A percentile compares a stretch with the other conserved stretches of the same genome.
Conservation (phyloP, 2,113 vertebrate genomes). For the human (Homo sapiens) region GRCh38 chr1:226158001-226158500, state of each 20-base stretch:
- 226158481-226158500: neutral
- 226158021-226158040: neutral
- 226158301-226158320: neutral
- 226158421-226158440: neutral
- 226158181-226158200: conserved; percentile 3
- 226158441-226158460: neutral
- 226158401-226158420: neutral
- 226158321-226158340: neutral
- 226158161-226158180: neutral
- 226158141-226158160: neutral
- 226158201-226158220: neutral
- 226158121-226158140: neutral
- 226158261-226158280: neutral
- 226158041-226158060: neutral
- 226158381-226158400: neutral
- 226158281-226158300: neutral
- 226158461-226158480: neutral
- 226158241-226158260: neutral
- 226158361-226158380: neutral
- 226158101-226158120: neutral
- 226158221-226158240: neutral
- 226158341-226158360: neutral
- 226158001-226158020: neutral
- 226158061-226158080: neutral
- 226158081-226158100: neutral